phyloP scores from a whole-genome alignment of 2,797 vertebrate genomes.

The Crocodylus rhombifer region DNA sequence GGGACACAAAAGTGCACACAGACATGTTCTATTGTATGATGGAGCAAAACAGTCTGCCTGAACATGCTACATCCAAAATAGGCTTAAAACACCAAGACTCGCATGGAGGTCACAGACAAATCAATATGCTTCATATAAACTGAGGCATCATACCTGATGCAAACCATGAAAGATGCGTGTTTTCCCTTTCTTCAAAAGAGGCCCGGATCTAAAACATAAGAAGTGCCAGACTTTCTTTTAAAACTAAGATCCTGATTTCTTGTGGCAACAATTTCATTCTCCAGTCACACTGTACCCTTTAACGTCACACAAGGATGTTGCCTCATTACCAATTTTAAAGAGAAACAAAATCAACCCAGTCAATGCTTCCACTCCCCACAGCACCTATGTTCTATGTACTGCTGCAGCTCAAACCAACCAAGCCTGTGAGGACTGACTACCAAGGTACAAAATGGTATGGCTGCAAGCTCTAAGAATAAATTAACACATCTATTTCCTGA shows the following conservation, averaged over 20 bases:
- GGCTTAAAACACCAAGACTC: neutral
- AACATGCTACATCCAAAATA: neutral
- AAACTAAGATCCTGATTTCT: neutral
- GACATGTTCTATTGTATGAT: neutral
- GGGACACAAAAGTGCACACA: too few relatives aligned
- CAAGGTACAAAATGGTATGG: neutral
- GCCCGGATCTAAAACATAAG: constrained; percentile 88
- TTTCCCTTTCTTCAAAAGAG: constrained; percentile 93
- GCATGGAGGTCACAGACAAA: neutral
- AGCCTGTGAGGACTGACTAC: neutral
- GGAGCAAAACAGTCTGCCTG: neutral
- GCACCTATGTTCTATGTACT: neutral
- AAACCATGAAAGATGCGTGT: constrained; percentile 92
- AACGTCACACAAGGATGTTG: accelerated
- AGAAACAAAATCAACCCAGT: accelerated
- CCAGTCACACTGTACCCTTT: accelerated
- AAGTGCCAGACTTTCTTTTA: neutral
- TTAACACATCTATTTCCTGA: accelerated
- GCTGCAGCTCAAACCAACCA: neutral
- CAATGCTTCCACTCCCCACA: neutral
- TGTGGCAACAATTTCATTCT: accelerated
- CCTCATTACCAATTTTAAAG: neutral
- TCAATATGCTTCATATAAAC: accelerated
- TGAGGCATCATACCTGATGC: constrained; percentile 86
- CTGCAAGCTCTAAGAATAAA: neutral